Conservation (phyloP, 2,113 vertebrate genomes). For the Todiramphus saurophagus region DNA sequence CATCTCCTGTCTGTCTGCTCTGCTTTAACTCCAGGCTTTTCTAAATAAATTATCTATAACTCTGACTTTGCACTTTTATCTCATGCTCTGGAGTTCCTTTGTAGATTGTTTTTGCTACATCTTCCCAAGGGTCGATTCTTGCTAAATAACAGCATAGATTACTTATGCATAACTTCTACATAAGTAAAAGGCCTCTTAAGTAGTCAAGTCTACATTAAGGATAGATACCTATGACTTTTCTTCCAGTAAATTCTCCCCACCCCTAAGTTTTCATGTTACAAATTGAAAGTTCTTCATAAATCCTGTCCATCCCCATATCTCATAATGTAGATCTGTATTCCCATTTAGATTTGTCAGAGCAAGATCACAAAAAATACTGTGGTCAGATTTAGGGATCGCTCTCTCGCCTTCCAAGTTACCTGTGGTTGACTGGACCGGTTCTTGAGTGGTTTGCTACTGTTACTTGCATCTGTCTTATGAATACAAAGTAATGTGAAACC, state of each 20-base stretch:
- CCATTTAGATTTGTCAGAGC: neutral
- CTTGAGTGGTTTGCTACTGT: neutral
- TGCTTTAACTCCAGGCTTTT: neutral
- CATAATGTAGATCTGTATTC: neutral
- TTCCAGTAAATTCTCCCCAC: neutral
- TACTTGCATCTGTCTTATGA: neutral
- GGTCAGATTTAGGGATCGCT: neutral
- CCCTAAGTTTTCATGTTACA: neutral
- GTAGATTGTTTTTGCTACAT: neutral
- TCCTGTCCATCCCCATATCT: neutral
- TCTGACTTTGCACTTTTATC: neutral
- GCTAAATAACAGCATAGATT: neutral
- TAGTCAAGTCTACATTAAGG: neutral
- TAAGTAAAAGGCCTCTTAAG: neutral
- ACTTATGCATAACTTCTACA: neutral
- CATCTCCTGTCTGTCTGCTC: neutral
- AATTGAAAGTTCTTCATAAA: neutral
- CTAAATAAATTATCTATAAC: neutral
- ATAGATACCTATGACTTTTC: neutral
- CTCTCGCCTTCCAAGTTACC: neutral
- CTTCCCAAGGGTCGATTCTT: neutral
- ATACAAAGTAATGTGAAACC: neutral
- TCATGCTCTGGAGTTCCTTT: neutral
- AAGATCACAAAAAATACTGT: neutral
- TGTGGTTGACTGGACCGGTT: neutral